Evolutionary conservation across 2,113 vertebrate species (phyloP).

Genomic region (Penelope pileata): DNA sequence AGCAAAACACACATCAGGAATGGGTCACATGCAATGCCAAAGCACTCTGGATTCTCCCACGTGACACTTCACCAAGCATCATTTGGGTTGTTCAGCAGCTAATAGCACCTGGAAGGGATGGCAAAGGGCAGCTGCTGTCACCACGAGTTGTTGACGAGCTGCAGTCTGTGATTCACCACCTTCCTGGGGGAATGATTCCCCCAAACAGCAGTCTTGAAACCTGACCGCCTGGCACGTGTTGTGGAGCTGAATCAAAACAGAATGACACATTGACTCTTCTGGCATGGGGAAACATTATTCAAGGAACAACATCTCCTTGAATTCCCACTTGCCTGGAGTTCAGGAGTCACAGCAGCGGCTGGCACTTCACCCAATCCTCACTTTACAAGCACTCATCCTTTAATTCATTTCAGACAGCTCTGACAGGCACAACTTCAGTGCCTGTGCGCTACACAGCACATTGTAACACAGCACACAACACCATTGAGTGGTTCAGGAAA

Average conservation of each 20-base stretch:
- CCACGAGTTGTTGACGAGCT: accelerated
- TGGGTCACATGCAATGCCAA: background rate
- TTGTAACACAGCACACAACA: background rate
- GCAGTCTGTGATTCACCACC: background rate
- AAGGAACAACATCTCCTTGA: background rate
- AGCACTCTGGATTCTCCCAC: background rate
- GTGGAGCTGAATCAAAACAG: background rate
- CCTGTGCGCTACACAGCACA: accelerated
- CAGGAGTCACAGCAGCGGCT: accelerated
- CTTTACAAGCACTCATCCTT: background rate
- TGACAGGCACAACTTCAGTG: accelerated
- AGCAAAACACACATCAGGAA: background rate
- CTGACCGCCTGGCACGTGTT: background rate
- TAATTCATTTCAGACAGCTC: background rate
- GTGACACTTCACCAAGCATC: background rate
- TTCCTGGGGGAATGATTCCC: background rate
- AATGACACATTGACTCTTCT: background rate
- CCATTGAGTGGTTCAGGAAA: background rate
- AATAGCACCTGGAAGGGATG: background rate
- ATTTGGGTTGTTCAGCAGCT: background rate
- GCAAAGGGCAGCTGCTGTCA: background rate
- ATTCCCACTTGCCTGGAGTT: background rate
- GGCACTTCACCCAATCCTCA: background rate
- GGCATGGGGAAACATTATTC: background rate
- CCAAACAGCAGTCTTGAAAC: background rate